Base-by-base conservation (phyloP, 2,797 vertebrate genomes). In the Hydrophis major region DNA sequence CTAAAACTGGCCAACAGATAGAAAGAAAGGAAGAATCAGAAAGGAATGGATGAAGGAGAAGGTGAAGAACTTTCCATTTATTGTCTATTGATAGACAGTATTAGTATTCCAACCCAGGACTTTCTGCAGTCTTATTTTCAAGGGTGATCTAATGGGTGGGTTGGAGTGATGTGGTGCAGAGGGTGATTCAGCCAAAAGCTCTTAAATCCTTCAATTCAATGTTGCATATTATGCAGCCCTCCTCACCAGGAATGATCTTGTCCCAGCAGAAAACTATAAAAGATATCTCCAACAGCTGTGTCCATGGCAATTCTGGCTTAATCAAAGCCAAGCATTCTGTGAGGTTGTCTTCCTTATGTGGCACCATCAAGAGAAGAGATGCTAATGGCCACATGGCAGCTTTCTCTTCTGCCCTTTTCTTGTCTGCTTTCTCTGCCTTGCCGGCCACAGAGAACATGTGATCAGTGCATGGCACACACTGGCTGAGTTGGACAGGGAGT, bases 401-500 rank as follows among this genome's bases (percentile, higher is more conserved):
- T 94, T 97, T 88, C 96, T 94, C 22, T 94, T 97, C 96, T 95
- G 90, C 89, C 61, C 57, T 94, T 95, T 97, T 95, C 96, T 96
- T 95, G 66, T 96, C 95, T 90, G 47, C 92, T 94, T 56, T 6
- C 5, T 93, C 92, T 60, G 25, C 50, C 93, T 96, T 83, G 42
- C 96, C 96, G 96, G 96, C 96, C 95, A 95, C 95, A 94, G 96
- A 95, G 96, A 95, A 93, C 96, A 94, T 94, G 95, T 96, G 95
- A 94, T 96, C 92, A 96, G 96, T 87, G 25, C 86, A 61, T 94
- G 95, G 95, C 96, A 94, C 5, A 47, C 47, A 37, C 59, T 0
- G 47, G 94, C 91, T 83, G 63, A 88, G 90, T 53, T 28, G 92
- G 4, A 25, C 88, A 93, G n/a, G n/a, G 22, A 27, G 8, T 94